Evolutionary conservation across 2,113 vertebrate species (phyloP).

Genomic region (Amphiprion percula): DNA sequence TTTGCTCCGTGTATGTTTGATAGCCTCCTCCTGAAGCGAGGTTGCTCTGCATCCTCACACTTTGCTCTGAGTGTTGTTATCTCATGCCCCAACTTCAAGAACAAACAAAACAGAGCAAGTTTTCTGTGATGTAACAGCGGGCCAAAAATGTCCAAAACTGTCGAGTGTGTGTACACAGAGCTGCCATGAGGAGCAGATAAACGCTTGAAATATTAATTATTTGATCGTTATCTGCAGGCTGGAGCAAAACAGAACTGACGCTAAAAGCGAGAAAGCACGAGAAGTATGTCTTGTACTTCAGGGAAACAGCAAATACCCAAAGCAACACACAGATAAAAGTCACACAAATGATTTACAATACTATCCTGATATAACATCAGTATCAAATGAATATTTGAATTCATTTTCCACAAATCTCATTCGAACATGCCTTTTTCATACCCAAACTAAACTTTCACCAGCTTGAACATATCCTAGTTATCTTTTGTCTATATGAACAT

Average conservation of each 20-base stretch:
- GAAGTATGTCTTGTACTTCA: neutral
- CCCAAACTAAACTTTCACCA: slow-evolving; percentile 32
- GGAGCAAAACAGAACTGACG: slow-evolving; percentile 40
- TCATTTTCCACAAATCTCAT: neutral
- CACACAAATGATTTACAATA: neutral
- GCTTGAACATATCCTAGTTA: slow-evolving; percentile 11
- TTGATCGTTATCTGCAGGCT: slow-evolving; percentile 60
- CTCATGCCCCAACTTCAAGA: neutral
- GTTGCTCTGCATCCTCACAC: neutral
- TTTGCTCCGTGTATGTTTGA: slow-evolving; percentile 35
- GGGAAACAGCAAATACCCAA: slow-evolving; percentile 15
- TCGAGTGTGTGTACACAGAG: slow-evolving; percentile 66
- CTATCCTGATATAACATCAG: neutral
- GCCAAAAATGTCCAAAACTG: slow-evolving; percentile 32
- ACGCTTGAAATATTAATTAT: slow-evolving; percentile 63
- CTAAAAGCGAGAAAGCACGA: slow-evolving; percentile 6
- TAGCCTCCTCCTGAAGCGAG: neutral
- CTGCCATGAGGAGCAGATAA: slow-evolving; percentile 66
- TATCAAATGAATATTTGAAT: slow-evolving; percentile 6
- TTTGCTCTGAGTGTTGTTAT: slow-evolving; percentile 27
- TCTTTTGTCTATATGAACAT: slow-evolving; percentile 35
- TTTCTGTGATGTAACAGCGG: slow-evolving; percentile 27
- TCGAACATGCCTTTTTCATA: neutral
- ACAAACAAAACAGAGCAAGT: slow-evolving; percentile 51
- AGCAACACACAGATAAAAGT: slow-evolving; percentile 5